Base-by-base conservation (phyloP, 53 echinoderm and acorn worm species). In the Hippasteria phrygiana region DNA sequence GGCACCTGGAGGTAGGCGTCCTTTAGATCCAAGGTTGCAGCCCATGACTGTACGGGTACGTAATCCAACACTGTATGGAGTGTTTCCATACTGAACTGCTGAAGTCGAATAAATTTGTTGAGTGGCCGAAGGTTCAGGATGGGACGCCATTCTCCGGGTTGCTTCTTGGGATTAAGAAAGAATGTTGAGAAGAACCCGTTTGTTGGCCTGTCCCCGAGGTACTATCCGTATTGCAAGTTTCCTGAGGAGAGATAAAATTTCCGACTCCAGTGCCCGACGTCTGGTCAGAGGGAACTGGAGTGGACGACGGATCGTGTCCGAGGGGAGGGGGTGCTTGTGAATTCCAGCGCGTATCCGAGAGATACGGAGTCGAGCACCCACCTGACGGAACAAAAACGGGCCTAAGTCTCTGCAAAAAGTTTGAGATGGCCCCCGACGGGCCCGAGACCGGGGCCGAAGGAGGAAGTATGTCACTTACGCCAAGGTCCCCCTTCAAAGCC, bases 1-100 rank as follows among this genome's bases (percentile, higher is more conserved):
- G 78, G 78, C 12, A 78, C 39, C n/a, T 56, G 78, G 38, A 78
- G 51, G 39, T 56, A 78, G 20, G 56, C 78, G 12, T 78, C 56
- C 78, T 78, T 22, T n/a, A 78, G 17, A 31, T 54, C 78, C n/a
- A 78, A n/a, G 4, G 24, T 54, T 37, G 38, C n/a, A n/a, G n/a
- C n/a, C n/a, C n/a, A n/a, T n/a, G n/a, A n/a, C n/a, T n/a, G n/a
- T n/a, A n/a, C n/a, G n/a, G n/a, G n/a, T n/a, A n/a, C 45, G 22
- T 45, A 22, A 14, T 74, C 29, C 24, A 74, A 14, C 24, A 74
- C 74, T 45, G 27, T 74, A 14, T 47, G 74, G 26, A 78, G 51
- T 0, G 78, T 37, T 38, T 78, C 78, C 59, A 78, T 78, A 36
- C 78, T 31, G 39, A 78, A 78, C 3, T 56, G 38, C 22, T 39